Conservation (phyloP, 2,888 invertebrate genomes). For the Exocentrus adspersus region DNA sequence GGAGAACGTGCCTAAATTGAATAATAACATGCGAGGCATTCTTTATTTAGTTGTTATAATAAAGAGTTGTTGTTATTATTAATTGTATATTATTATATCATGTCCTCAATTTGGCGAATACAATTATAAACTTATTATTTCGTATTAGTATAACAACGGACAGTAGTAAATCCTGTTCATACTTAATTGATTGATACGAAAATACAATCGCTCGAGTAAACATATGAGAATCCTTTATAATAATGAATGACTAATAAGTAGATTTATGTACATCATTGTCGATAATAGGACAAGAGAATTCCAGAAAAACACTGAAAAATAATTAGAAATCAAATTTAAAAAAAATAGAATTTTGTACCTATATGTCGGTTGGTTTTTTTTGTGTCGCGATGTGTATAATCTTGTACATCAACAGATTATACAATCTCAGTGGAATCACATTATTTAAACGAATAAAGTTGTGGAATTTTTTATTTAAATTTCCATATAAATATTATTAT, state of each 20-base stretch:
- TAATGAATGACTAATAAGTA: background rate
- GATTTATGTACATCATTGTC: too few species aligned
- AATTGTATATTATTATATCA: background rate
- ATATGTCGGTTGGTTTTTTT: too few species aligned
- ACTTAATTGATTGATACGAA: background rate
- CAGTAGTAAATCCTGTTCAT: background rate
- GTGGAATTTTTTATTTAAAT: too few species aligned
- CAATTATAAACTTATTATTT: background rate
- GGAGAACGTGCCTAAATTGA: conserved; percentile 3
- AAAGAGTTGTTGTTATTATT: background rate
- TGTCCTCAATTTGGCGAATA: conserved; percentile 3
- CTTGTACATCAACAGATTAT: too few species aligned
- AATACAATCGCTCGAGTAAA: background rate
- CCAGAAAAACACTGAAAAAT: too few species aligned
- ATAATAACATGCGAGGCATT: conserved; percentile 1
- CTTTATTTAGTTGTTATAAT: conserved; percentile 3
- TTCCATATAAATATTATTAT: too few species aligned
- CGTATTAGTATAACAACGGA: background rate
- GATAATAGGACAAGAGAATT: too few species aligned
- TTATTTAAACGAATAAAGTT: too few species aligned
- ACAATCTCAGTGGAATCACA: too few species aligned
- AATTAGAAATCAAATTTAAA: too few species aligned
- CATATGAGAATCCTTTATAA: background rate
- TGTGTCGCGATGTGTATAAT: too few species aligned
- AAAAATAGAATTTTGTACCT: too few species aligned